Evolutionary conservation across 2,113 vertebrate species (phyloP), one percentile per base, ranked within the genome.

Genomic region (Stegastes partitus): DNA sequence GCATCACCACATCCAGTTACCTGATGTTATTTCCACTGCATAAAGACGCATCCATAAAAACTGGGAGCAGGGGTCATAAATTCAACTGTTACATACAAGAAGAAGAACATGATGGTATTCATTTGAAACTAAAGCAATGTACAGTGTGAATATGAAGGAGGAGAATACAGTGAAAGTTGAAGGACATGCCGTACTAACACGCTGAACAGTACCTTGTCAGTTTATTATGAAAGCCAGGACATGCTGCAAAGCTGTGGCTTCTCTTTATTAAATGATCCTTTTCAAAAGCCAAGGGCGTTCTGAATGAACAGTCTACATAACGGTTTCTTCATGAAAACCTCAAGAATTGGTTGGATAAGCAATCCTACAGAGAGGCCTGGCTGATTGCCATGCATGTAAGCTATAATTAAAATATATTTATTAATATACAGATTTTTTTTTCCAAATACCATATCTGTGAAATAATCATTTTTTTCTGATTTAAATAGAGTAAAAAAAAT

Each of bases 221-320:
- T 67, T 12, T 0, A 62, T 19, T 56, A 10, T 61, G 39, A n/a
- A 19, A 62, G 10, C 16, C 8, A 53, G 51, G 64, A 59, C 14
- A 76, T 15, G 22, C 9, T 64, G 16, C 15, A 75, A 37, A 68
- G 37, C 14, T 50, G 55, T 15, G 1, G 2, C 3, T 58, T 39
- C 39, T 42, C 15, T 73, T 53, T 4, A 21, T 25, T 10, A 49
- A 44, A 44, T 22, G n/a, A 34, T 31, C 10, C 58, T 81, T 65
- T 74, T 65, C 14, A 76, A 44, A 44, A 59, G 14, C 23, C 86
- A 89, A 87, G 88, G 90, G 4, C 86, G 54, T 71, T 62, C 26
- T 57, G 69, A 84, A 77, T 68, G 19, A 47, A 55, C 14, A 68
- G 39, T 55, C 22, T 62, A 85, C 56, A 54, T 25, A 57, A 44